These are phyloP conservation scores for Antheraea pernyi DNA, from an alignment of 1,140 invertebrate species.

Conservation along the genomic window DNA sequence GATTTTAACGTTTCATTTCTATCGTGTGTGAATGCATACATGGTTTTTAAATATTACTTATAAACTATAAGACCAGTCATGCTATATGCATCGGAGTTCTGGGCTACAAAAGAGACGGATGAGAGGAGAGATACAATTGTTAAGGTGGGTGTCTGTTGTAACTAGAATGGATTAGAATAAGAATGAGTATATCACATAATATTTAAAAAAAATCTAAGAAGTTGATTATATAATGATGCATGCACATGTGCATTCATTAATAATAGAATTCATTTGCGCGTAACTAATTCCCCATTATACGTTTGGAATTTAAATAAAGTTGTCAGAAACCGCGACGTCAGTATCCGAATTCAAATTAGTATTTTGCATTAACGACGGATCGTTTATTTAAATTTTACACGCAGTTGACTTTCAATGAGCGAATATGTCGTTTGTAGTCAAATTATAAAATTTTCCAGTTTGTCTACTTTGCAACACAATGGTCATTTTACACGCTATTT, in stretches of 20 bases:
- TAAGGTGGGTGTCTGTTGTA: too few relatives aligned
- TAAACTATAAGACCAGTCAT: too few relatives aligned
- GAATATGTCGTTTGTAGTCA: conserved; percentile 37
- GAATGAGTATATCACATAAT: too few relatives aligned
- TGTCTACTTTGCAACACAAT: conserved; percentile 49
- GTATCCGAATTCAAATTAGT: conserved; percentile 59
- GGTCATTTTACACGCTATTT: conserved; percentile 69
- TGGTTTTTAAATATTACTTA: too few relatives aligned
- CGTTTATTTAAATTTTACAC: conserved; percentile 75
- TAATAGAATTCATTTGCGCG: conserved; percentile 51
- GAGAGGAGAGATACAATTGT: too few relatives aligned
- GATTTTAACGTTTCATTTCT: too few relatives aligned
- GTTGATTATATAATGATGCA: conserved; percentile 11
- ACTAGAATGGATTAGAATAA: too few relatives aligned
- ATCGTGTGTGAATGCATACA: too few relatives aligned
- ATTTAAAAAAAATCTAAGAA: too few relatives aligned
- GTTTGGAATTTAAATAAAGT: conserved; percentile 67
- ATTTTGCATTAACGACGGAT: conserved; percentile 41
- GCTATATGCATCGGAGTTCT: too few relatives aligned
- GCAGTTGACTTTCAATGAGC: conserved; percentile 66
- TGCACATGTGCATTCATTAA: conserved; percentile 19
- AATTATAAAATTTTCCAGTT: conserved; percentile 57
- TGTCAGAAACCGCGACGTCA: conserved; percentile 62
- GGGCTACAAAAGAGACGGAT: too few relatives aligned
- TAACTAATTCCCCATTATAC: conserved; percentile 50